Conservation (phyloP, 1,140 invertebrate genomes). For the Aphaenogaster floridana region DNA sequence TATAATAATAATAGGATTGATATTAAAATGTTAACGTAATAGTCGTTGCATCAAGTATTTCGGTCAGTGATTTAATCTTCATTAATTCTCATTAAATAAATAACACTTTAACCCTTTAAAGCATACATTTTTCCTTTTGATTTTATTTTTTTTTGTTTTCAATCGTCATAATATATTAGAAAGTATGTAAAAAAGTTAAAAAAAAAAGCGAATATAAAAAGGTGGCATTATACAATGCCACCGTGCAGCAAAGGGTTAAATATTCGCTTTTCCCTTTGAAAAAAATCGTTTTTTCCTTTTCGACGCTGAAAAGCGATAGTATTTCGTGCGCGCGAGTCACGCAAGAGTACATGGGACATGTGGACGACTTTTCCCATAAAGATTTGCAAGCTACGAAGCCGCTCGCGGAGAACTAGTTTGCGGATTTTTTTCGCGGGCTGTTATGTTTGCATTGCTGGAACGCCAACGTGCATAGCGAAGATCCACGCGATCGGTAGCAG, state of each 20-base stretch:
- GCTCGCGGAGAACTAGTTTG: constrained; percentile 66
- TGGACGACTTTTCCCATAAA: constrained; percentile 20
- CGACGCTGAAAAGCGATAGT: not conserved
- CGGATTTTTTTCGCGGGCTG: constrained; percentile 46
- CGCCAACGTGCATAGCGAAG: constrained; percentile 25
- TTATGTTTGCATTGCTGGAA: constrained; percentile 59
- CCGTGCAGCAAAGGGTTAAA: not conserved
- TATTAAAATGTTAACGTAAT: not conserved
- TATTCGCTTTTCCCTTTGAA: not conserved
- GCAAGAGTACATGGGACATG: not conserved
- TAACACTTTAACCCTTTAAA: not conserved
- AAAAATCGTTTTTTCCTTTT: not conserved
- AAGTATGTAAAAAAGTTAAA: too few relatives aligned
- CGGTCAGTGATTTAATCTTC: not conserved
- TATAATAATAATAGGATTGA: not conserved
- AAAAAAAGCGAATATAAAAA: too few relatives aligned
- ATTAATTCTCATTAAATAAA: constrained; percentile 6
- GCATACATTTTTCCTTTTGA: too few relatives aligned
- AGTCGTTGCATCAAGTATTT: not conserved
- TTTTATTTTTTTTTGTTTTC: too few relatives aligned
- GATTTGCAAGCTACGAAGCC: not conserved
- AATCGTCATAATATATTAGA: too few relatives aligned
- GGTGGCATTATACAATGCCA: too few relatives aligned
- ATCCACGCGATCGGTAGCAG: constrained; percentile 11
- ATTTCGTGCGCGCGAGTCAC: not conserved